A percentile compares a stretch with the other conserved stretches of the same genome.
Conservation (phyloP, 2,888 invertebrate genomes). For the Nymphalis c-album region DNA sequence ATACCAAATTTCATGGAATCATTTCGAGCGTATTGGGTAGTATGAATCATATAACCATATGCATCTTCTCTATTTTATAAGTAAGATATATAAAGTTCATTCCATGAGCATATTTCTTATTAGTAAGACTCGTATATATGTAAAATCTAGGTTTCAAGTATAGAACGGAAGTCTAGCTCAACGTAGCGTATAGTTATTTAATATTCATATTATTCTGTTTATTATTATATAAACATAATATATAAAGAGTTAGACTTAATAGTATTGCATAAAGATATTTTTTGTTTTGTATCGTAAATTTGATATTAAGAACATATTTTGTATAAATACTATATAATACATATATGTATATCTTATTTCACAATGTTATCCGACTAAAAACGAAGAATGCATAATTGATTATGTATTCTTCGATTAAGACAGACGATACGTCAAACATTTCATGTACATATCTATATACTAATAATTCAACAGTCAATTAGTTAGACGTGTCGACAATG, state of each 20-base stretch:
- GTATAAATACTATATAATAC: no score
- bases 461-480: slow-evolving; percentile 13
- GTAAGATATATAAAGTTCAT: no score
- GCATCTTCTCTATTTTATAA: no score
- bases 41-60: no score
- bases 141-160: not conserved
- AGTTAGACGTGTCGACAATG: slow-evolving; percentile 27
- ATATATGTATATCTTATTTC: no score
- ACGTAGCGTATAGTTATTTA: slow-evolving; percentile 8
- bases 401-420: not conserved
- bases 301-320: no score
- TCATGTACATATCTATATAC: not conserved
- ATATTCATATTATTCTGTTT: not conserved
- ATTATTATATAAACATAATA: slow-evolving; percentile 1
- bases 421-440: not conserved
- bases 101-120: no score
- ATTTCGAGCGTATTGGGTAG: no score
- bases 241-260: not conserved
- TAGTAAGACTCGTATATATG: not conserved
- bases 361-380: no score
- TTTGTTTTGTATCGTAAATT: not conserved
- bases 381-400: no score
- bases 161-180: slow-evolving; percentile 2
- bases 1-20: no score
- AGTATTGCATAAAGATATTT: slow-evolving; percentile 1